Percentiles rank a stretch among this genome's conserved stretches.
These are phyloP conservation scores for Garrulus glandarius DNA, from an alignment of 2,797 vertebrate species.

Conservation along the genomic window DNA sequence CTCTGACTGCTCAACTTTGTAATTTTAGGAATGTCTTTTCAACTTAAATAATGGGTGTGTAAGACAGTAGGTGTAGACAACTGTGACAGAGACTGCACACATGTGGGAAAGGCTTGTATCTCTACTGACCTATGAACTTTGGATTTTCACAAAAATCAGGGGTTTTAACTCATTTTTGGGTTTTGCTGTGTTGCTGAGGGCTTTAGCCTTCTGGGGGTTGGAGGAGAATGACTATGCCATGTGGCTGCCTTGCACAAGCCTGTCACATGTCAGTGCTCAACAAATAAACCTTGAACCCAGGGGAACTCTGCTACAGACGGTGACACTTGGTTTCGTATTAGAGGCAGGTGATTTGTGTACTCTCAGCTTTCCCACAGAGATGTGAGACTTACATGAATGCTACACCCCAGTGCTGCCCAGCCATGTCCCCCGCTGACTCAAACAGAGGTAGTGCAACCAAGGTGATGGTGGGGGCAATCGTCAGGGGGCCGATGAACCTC, in stretches of 20 bases:
- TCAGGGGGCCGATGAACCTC: constrained; percentile 93
- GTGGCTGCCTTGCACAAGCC: background rate
- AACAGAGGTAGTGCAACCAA: constrained; percentile 92
- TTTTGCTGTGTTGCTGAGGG: background rate
- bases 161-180: background rate
- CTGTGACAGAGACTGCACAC: background rate
- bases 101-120: background rate
- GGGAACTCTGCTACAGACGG: background rate
- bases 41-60: background rate
- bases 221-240: accelerated
- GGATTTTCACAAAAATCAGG: background rate
- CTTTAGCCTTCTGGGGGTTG: background rate
- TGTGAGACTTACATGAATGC: constrained; percentile 82
- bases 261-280: background rate
- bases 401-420: constrained; percentile 95
- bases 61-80: background rate
- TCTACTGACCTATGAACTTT: background rate
- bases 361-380: background rate
- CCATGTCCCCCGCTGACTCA: constrained; percentile 82
- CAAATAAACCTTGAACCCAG: background rate
- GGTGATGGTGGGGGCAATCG: constrained; percentile 93
- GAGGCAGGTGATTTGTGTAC: background rate
- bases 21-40: background rate
- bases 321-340: background rate
- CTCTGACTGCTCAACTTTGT: background rate